Percentiles rank a stretch among this genome's conserved stretches.
These are phyloP conservation scores for Ctenopoma multispine DNA, from an alignment of 2,797 vertebrate genomes.

Conservation along the genomic window DNA sequence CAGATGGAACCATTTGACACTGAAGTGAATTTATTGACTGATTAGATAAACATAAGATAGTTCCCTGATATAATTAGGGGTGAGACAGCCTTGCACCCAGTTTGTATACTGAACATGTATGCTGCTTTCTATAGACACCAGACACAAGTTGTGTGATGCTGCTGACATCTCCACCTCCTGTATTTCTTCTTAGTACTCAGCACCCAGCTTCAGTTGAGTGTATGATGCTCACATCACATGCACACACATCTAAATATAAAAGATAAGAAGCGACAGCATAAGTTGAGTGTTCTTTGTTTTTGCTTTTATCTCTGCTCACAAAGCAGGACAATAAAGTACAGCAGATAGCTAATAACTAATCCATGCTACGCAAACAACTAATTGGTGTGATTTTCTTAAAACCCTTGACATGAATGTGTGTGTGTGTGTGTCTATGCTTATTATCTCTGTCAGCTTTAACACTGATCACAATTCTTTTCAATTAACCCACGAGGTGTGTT, in stretches of 20 bases:
- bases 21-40: slow-evolving; percentile 55
- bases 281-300: slow-evolving; percentile 30
- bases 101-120: neutral
- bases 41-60: slow-evolving; percentile 45
- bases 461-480: slow-evolving; percentile 68
- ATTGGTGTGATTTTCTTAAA: slow-evolving; percentile 65
- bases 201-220: neutral
- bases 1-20: slow-evolving; percentile 46
- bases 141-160: neutral
- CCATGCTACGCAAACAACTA: slow-evolving; percentile 72
- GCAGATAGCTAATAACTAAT: slow-evolving; percentile 52
- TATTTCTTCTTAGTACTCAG: neutral
- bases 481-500: slow-evolving; percentile 69
- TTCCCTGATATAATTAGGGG: slow-evolving; percentile 8
- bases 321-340: slow-evolving; percentile 53
- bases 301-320: slow-evolving; percentile 40
- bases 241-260: neutral
- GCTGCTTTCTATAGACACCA: neutral
- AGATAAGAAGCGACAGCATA: neutral
- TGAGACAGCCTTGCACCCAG: neutral
- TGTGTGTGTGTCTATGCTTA: slow-evolving; percentile 35
- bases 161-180: too few relatives aligned
- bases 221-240: neutral
- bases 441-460: slow-evolving; percentile 57
- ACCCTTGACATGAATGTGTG: slow-evolving; percentile 25